These are phyloP conservation scores for Venustaconcha ellipsiformis DNA, from an alignment of 1,140 invertebrate species.

Conservation along the genomic window DNA sequence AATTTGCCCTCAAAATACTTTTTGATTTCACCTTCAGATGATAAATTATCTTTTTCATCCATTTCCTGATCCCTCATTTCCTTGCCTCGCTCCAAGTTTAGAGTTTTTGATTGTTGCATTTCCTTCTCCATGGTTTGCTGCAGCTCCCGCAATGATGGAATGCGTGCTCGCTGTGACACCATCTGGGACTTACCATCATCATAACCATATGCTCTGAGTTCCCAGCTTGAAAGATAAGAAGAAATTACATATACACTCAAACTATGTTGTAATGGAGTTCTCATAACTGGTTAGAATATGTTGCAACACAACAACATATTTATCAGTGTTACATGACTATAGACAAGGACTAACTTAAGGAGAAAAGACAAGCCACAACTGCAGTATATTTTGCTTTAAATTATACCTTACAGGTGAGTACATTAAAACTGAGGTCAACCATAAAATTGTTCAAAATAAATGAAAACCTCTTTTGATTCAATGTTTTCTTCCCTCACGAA, in stretches of 20 bases:
- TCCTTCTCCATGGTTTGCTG: constrained; percentile 7
- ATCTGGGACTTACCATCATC: not conserved
- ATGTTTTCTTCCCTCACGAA: too few species aligned
- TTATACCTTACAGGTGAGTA: not conserved
- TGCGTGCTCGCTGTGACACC: not conserved
- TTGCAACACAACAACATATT: not conserved
- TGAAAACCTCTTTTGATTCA: too few species aligned
- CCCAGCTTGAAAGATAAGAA: constrained; percentile 4
- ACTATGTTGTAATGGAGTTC: too few species aligned
- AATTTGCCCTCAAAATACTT: too few species aligned
- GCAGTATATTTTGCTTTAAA: not conserved
- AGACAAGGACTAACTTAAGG: not conserved
- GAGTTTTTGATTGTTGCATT: constrained; percentile 4
- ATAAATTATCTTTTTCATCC: too few species aligned
- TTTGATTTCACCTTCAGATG: too few species aligned
- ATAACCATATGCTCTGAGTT: constrained; percentile 12
- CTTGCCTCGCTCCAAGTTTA: constrained; percentile 12
- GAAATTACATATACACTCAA: not conserved
- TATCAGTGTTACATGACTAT: not conserved
- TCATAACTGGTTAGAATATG: not conserved
- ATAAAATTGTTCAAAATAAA: too few species aligned
- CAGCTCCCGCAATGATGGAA: not conserved
- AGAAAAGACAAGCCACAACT: not conserved
- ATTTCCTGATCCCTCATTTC: not conserved
- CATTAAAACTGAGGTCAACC: not conserved